phyloP scores from a whole-genome alignment of 2,888 invertebrate species.

The Physocephala rufipes region DNA sequence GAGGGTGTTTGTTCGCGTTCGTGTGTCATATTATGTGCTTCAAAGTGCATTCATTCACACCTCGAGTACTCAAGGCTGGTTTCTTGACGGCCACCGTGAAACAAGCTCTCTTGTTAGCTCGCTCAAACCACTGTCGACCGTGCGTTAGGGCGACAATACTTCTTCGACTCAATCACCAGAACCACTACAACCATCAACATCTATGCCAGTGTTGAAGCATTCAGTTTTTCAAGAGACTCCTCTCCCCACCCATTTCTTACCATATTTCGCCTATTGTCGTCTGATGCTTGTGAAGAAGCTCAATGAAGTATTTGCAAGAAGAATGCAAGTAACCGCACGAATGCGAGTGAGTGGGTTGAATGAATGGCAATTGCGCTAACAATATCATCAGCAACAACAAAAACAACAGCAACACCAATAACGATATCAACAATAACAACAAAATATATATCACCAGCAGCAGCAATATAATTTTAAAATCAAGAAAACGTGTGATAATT shows the following conservation, averaged over 20 bases:
- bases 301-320: too few relatives aligned
- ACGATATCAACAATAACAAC: not conserved
- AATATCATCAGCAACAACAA: not conserved
- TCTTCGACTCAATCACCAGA: not conserved
- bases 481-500: constrained; percentile 54
- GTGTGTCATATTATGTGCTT: constrained; percentile 15
- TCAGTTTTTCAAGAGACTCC: too few relatives aligned
- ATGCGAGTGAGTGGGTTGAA: not conserved
- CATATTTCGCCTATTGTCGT: too few relatives aligned
- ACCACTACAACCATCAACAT: not conserved
- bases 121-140: not conserved
- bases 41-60: constrained; percentile 36
- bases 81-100: too few relatives aligned
- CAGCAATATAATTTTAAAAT: constrained; percentile 44
- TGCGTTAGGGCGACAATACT: not conserved
- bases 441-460: not conserved
- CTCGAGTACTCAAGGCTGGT: constrained; percentile 22
- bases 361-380: not conserved
- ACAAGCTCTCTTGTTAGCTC: not conserved
- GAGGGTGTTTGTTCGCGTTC: not conserved
- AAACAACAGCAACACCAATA: not conserved
- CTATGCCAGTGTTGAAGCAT: not conserved
- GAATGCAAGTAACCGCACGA: too few relatives aligned
- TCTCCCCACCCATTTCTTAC: too few relatives aligned
- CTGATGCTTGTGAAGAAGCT: too few relatives aligned